Evolutionary conservation across 2,888 invertebrate species (phyloP).

Genomic region (Hyalella azteca): DNA sequence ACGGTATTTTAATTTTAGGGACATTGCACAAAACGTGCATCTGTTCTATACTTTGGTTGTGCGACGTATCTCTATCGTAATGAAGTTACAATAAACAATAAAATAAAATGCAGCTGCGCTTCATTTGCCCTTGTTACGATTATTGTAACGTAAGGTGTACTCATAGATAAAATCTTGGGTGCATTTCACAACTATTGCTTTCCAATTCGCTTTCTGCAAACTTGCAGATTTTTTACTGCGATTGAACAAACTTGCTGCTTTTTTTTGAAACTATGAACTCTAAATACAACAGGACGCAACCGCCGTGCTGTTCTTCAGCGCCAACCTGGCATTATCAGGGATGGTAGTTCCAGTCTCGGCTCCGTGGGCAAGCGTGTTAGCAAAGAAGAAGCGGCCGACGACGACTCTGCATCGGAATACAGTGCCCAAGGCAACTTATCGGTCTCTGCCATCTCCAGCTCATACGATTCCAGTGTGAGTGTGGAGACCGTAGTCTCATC

Average conservation of each 20-base stretch:
- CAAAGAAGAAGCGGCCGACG: constrained; percentile 40
- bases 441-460: not conserved
- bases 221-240: no score
- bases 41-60: no score
- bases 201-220: no score
- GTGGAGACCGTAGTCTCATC: not conserved
- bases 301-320: constrained; percentile 53
- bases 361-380: constrained; percentile 31
- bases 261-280: no score
- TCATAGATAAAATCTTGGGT: no score
- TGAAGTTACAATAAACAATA: not conserved
- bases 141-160: no score
- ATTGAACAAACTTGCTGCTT: no score
- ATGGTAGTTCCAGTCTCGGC: constrained; percentile 33
- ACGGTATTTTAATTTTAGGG: no score
- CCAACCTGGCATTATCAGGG: constrained; percentile 54
- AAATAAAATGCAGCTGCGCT: no score
- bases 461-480: not conserved
- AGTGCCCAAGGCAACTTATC: constrained; percentile 47
- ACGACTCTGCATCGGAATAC: constrained; percentile 34
- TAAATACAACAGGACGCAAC: constrained; percentile 50
- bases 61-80: not conserved
- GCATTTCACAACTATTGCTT: no score
- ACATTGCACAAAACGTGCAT: no score
- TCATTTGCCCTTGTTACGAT: no score